phyloP scores from a whole-genome alignment of 2,113 vertebrate species.

The Hyla sarda region DNA sequence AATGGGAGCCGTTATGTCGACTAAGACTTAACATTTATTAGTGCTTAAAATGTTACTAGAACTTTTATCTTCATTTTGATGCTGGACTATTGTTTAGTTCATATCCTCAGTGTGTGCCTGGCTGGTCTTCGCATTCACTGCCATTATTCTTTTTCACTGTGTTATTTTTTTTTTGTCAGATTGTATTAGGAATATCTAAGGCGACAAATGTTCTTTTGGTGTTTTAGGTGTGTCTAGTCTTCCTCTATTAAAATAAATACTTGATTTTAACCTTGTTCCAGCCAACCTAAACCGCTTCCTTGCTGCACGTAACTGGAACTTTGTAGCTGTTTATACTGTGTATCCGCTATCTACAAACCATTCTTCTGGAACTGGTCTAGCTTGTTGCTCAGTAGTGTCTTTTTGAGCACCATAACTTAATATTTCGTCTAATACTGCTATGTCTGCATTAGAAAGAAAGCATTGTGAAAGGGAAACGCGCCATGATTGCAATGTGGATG shows the following conservation, averaged over 20 bases:
- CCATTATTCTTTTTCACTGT: not conserved
- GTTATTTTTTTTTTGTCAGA: not conserved
- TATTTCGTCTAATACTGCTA: not conserved
- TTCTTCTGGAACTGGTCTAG: not conserved
- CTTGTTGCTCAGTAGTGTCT: not conserved
- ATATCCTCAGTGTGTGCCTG: no score
- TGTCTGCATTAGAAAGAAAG: not conserved
- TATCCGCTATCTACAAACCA: not conserved
- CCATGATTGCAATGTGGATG: conserved; percentile 61
- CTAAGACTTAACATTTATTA: no score
- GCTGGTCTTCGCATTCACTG: no score
- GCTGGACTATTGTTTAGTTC: no score
- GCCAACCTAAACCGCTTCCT: conserved; percentile 33
- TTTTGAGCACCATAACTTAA: not conserved
- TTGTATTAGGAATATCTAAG: not conserved
- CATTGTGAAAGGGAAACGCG: conserved; percentile 10
- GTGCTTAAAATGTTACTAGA: no score
- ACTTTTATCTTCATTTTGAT: no score
- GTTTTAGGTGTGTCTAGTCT: not conserved
- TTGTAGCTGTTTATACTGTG: not conserved
- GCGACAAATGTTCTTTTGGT: not conserved
- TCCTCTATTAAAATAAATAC: not conserved
- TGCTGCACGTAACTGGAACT: not conserved
- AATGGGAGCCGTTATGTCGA: no score
- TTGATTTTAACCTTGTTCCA: conserved; percentile 19